Evolutionary conservation across 2,113 vertebrate genomes (phyloP), one percentile per base, ranked within the genome.

Genomic region (Catharus minimus): DNA sequence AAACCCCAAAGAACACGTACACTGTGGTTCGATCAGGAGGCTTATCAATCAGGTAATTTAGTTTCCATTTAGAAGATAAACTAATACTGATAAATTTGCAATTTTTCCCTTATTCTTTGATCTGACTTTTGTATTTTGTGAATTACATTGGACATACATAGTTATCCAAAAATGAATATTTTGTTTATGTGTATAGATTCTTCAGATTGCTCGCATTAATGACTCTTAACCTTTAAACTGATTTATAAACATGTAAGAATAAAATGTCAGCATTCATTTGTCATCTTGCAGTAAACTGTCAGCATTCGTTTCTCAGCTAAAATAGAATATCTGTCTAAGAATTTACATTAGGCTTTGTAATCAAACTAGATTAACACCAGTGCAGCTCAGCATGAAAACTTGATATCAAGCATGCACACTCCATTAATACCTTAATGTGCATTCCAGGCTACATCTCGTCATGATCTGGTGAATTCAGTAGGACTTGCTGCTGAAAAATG

Each of bases 191-290:
- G 68, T 88, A 92, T 89, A 87, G 92, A 95, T 96, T 93, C 86
- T 92, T 95, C 82, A 65, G 92, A 95, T 96, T 91, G 84, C 65
- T 77, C 22, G 4, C 89, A 92, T 96, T 95, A 97, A 95, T 66
- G 33, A 95, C 82, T 95, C 93, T 96, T 96, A 95, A 96, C 93
- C 94, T 96, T 97, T 96, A 94, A 95, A 94, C 95, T 96, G 96
- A 96, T 96, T 96, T 97, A 97, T 96, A 96, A 97, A 97, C 85
- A 95, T 50, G 71, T 93, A 96, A 95, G 96, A 96, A 92, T 96
- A 96, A 97, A 97, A 94, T 96, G 95, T 93, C 94, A 97, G 95
- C 90, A 94, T 97, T 95, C 96, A 96, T 97, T 97, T 97, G 87
- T 96, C 94, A 97, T 96, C 85, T 97, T 32, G 33, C 84, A 96